phyloP scores from a whole-genome alignment of 2,888 invertebrate species.

The Macropis europaea region DNA sequence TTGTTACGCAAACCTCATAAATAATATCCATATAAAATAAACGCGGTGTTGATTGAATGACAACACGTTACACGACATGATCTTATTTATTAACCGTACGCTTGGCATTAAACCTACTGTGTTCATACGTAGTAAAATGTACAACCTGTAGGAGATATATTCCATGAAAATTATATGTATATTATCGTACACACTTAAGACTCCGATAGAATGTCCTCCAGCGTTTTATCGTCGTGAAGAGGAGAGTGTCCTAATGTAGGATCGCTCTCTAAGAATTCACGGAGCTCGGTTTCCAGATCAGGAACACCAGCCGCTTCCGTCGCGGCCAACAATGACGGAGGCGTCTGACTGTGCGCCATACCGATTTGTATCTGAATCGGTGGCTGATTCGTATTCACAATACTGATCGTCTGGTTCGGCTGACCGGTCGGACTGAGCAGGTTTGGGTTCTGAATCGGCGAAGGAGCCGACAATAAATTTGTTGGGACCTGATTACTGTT shows the following conservation, averaged over 20 bases:
- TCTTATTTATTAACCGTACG: conserved; percentile 39
- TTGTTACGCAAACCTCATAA: conserved; percentile 29
- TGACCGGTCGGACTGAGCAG: conserved; percentile 65
- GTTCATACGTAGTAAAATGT: conserved; percentile 49
- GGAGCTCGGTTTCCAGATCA: conserved; percentile 85
- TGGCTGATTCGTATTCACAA: conserved; percentile 68
- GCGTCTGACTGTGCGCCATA: conserved; percentile 66
- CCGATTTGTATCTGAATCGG: conserved; percentile 74
- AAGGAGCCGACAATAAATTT: conserved; percentile 65
- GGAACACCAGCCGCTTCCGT: conserved; percentile 78
- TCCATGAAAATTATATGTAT: background rate
- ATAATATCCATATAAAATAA: conserved; percentile 26
- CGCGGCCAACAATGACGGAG: conserved; percentile 64
- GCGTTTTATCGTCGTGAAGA: conserved; percentile 77
- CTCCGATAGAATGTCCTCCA: conserved; percentile 78
- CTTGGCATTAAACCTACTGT: conserved; percentile 31
- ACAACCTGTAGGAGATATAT: conserved; percentile 36
- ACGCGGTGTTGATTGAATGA: background rate
- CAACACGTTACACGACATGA: background rate
- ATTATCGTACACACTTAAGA: conserved; percentile 65
- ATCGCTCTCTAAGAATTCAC: conserved; percentile 87
- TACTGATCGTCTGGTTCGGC: conserved; percentile 63
- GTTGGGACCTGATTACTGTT: conserved; percentile 62
- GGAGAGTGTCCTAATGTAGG: conserved; percentile 82
- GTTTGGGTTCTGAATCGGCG: conserved; percentile 65